Base-by-base conservation (phyloP, 64 coral and sea anemone species). In the Cladopsammia gracilis region DNA sequence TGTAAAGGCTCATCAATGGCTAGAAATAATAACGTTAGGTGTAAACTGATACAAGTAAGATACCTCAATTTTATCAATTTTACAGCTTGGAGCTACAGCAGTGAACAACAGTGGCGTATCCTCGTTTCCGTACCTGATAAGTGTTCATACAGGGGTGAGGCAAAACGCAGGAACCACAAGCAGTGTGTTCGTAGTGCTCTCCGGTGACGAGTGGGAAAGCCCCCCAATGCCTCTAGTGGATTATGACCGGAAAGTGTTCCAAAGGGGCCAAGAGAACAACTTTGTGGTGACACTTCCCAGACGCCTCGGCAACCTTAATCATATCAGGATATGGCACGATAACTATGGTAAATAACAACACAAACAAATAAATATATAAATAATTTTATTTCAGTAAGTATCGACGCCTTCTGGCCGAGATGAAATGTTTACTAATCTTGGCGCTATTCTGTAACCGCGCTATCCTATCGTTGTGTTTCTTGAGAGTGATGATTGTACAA, bases 301-400 rank as follows among this genome's bases (percentile, higher is more conserved):
- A 48, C 57, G 73, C 19, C 64, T 98, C 57, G 94, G 97, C 20
- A 66, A 90, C 13, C 23, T 98, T 15, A 83, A 79, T 42, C 90
- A 96, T 71, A 74, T 98, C 13, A 66, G 94, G 79, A 74, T 98
- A 11, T 98, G 97, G 97, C 97, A 98, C 50, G 94, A 98, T 43
- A 98, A 98, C 62, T 87, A 48, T 18, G 97, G 97, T 98, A 76
- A 34, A 34, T 6, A 73, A 46, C 4, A 80, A 6, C 62, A 70
- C 34, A 34, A 34, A 2, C 34, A 34, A 34, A 34, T 34, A 34
- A 34, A 34, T 34, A 34, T 34, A 34, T 34, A 34, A 34, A 2
- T 34, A 34, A 34, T 2, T 34, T 34, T 34, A 34, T 34, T 34
- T 34, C 34, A 34, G 34, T 34, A 34, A 0, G 34, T 34, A 2